Evolutionary conservation across 2,797 vertebrate species (phyloP), one percentile per base, ranked within the genome.

Genomic region (Mycteria americana): DNA sequence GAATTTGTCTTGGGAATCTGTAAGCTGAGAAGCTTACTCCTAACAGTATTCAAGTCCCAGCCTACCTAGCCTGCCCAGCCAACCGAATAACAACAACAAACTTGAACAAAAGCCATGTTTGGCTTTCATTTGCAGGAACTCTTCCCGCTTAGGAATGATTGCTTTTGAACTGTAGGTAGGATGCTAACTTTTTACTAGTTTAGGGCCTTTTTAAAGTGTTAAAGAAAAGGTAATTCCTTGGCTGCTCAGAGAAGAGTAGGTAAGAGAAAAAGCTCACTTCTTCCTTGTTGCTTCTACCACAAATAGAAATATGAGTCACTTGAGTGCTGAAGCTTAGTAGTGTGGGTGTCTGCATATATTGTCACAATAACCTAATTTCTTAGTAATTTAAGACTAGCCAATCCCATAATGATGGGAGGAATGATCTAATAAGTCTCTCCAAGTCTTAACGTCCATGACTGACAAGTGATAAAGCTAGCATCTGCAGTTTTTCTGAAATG

Each of bases 351-450:
- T 92, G 91, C 67, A 13, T 68, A 17, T 51, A 51, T 76, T 93
- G 92, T 69, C 83, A 93, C 79, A 93, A 87, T 95, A 96, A 93
- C 95, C 92, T 92, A 13, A 97, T 96, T 97, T 72, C 54, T 62
- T 13, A 50, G 43, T 30, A 60, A 80, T 90, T 92, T 56, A 56
- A 93, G 45, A 60, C 37, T 46, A 70, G 76, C 82, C 65, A 0
- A 13, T 88, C 76, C 76, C 73, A 33, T 23, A 31, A 27, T 13
- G 35, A 6, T 72, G 68, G 83, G 77, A 94, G 45, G 60, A 74
- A 17, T 43, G 60, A 51, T 56, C 2, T 4, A 17, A 41, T 24
- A 35, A 67, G 22, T 57, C n/a, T 88, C 50, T 74, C 16, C 10
- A 18, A 27, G 41, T 16, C 30, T 24, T 45, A 53, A 31, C 28